Base-by-base conservation (phyloP, 2,797 vertebrate species). In the Echeneis naucrates region DNA sequence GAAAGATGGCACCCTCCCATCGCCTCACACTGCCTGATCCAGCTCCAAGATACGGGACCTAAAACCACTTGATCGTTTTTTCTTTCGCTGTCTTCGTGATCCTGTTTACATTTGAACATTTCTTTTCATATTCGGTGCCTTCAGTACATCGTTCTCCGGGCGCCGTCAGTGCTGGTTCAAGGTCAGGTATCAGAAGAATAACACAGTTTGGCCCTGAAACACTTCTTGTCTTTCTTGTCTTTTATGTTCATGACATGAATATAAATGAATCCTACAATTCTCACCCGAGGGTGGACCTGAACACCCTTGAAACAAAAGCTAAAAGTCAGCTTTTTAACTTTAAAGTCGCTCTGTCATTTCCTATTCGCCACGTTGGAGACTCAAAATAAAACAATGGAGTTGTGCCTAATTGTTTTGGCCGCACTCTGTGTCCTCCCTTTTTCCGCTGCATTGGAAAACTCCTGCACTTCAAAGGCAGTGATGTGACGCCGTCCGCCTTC, bases 1-100 rank as follows among this genome's bases (percentile, higher is more conserved):
- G 59, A 72, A 55, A 72, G 64, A 47, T 30, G 73, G 66, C 68
- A n/a, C n/a, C 14, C 26, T 33, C 32, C 37, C 19, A 52, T 5
- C 1, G 10, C 44, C 12, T 32, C 32, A 19, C 35, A 2, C 44
- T 23, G 44, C 19, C n/a, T 23, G 17, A 38, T 19, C 19, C 24
- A n/a, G n/a, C n/a, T n/a, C n/a, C n/a, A n/a, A n/a, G n/a, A n/a
- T n/a, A n/a, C n/a, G n/a, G n/a, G n/a, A n/a, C n/a, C n/a, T n/a
- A n/a, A n/a, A n/a, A n/a, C n/a, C n/a, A n/a, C n/a, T n/a, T n/a
- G n/a, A 44, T 13, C 11, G 2, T 38, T 38, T 38, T 13, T 38
- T 38, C 37, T 38, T 4, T 13, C 37, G 14, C 37, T 38, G 32
- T n/a, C n/a, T n/a, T n/a, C n/a, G n/a, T n/a, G n/a, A n/a, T n/a